These are phyloP conservation scores for Oreochromis niloticus DNA, from an alignment of 2,113 vertebrate species.

Conservation along the genomic window DNA sequence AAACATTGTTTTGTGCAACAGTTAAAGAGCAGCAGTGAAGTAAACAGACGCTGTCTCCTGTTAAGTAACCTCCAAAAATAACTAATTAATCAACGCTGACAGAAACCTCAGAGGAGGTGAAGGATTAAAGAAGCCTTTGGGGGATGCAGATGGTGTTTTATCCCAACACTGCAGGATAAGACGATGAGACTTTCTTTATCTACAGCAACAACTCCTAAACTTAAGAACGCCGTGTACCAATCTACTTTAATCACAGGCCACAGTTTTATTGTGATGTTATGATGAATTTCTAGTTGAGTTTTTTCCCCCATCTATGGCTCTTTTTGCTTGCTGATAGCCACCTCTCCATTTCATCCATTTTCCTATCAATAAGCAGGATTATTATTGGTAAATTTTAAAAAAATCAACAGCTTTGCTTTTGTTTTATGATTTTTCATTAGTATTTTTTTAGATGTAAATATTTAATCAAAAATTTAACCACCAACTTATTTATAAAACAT, in stretches of 20 bases:
- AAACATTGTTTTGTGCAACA: not conserved
- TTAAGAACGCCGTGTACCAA: not conserved
- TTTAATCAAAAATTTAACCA: not conserved
- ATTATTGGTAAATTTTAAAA: not conserved
- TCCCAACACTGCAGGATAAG: not conserved
- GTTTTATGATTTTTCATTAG: not conserved
- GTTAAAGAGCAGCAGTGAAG: not conserved
- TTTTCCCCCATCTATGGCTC: accelerated
- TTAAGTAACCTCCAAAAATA: not conserved
- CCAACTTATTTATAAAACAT: not conserved
- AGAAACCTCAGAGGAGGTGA: not conserved
- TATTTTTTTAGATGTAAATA: not conserved
- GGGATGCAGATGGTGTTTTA: not conserved
- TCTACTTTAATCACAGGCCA: not conserved
- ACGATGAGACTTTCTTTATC: not conserved
- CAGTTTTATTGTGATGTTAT: not conserved
- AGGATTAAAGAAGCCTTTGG: not conserved
- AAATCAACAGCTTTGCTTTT: not conserved
- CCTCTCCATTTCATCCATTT: not conserved
- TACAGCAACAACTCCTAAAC: not conserved
- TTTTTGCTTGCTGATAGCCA: not conserved
- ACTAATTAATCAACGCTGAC: not conserved
- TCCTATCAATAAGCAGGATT: not conserved
- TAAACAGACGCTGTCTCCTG: not conserved
- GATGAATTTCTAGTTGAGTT: not conserved